Percentiles rank a stretch among this genome's conserved stretches.
Evolutionary conservation across 2,113 vertebrate genomes (phyloP).

Genomic region (Eretmochelys imbricata): DNA sequence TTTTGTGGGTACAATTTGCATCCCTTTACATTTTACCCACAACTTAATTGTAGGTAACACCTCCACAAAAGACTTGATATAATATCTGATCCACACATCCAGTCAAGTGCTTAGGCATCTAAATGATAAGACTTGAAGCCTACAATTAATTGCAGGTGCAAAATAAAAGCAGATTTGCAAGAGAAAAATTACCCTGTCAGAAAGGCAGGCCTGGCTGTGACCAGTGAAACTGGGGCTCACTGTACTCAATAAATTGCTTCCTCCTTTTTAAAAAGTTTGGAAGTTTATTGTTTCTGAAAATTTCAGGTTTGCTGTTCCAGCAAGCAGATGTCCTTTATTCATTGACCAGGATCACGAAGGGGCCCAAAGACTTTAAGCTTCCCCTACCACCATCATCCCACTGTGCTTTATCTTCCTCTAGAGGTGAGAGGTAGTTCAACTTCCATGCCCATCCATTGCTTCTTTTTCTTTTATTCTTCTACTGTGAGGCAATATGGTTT

Average conservation of each 20-base stretch:
- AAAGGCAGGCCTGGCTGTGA: rapidly evolving
- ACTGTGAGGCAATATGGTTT: no score
- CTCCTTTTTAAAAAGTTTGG: no score
- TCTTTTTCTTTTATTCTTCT: no score
- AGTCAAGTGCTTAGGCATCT: not conserved
- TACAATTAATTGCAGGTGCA: not conserved
- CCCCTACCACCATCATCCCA: not conserved
- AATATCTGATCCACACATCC: not conserved
- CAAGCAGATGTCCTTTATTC: no score
- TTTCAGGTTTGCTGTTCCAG: no score
- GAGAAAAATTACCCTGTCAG: not conserved
- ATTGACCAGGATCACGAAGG: no score
- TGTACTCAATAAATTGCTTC: not conserved
- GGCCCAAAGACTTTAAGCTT: not conserved
- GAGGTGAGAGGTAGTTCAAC: not conserved
- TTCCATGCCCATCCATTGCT: not conserved
- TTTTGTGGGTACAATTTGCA: not conserved
- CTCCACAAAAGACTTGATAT: not conserved
- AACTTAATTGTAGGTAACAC: not conserved
- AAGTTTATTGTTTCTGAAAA: no score
- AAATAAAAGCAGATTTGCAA: no score
- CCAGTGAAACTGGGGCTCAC: not conserved
- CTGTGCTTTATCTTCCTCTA: not conserved
- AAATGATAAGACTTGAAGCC: not conserved
- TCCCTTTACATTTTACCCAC: not conserved